Conservation (phyloP, 2,888 invertebrate species). For the Epistrophe grossulariae region DNA sequence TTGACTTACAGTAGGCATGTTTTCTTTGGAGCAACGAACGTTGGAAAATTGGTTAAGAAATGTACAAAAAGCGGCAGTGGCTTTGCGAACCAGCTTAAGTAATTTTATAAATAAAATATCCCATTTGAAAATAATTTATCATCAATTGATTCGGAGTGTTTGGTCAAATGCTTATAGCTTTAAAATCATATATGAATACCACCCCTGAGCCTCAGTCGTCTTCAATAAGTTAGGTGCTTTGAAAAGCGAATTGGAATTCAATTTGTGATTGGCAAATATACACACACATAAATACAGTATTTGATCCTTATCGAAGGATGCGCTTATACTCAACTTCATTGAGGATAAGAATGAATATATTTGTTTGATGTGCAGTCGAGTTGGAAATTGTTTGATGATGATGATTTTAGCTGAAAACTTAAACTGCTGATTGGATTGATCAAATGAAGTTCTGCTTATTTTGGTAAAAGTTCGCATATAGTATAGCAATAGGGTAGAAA, state of each 20-base stretch:
- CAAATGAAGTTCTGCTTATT: conserved; percentile 23
- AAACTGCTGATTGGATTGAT: conserved; percentile 55
- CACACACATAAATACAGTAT: conserved; percentile 44
- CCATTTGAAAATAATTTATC: no score
- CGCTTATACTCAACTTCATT: conserved; percentile 28
- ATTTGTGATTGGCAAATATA: conserved; percentile 64
- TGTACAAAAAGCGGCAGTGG: no score
- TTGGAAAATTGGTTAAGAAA: no score
- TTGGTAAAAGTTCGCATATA: not conserved
- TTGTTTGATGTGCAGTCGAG: conserved; percentile 57
- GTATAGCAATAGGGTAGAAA: not conserved
- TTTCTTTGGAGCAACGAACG: no score
- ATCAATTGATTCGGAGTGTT: not conserved
- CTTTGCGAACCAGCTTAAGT: no score
- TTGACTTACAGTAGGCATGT: no score
- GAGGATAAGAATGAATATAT: conserved; percentile 33
- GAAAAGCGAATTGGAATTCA: conserved; percentile 59
- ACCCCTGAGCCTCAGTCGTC: not conserved
- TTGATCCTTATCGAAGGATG: conserved; percentile 49
- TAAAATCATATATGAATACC: not conserved
- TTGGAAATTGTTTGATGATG: conserved; percentile 68
- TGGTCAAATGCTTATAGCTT: conserved; percentile 13
- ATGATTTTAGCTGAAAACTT: conserved; percentile 61
- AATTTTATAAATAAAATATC: no score
- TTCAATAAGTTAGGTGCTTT: conserved; percentile 3